Percentiles rank a stretch among this genome's conserved stretches.
These are phyloP conservation scores for Gastrophryne carolinensis DNA, from an alignment of 2,797 vertebrate species.

Conservation along the genomic window DNA sequence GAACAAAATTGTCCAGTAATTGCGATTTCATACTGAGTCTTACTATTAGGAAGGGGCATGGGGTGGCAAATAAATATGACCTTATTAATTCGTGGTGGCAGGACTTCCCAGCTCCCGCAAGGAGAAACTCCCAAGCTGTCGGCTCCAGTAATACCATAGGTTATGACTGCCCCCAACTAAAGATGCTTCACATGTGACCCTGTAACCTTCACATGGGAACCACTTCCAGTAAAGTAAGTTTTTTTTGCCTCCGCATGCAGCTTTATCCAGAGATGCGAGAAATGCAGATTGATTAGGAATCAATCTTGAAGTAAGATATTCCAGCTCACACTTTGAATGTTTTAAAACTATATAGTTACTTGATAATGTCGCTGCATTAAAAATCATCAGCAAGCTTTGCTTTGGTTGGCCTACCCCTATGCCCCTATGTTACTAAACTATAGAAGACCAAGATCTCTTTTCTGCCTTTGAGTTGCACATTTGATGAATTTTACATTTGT, in stretches of 20 bases:
- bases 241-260: conserved; percentile 1
- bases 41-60: conserved; percentile 16
- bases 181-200: not conserved
- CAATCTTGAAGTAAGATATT: too few species aligned
- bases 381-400: too few species aligned
- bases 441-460: too few species aligned
- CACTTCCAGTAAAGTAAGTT: conserved; percentile 9
- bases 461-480: too few species aligned
- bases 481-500: too few species aligned
- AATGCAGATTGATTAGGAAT: conserved; percentile 19
- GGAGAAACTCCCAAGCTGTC: conserved; percentile 22
- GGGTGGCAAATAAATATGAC: not conserved
- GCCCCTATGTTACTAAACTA: too few species aligned
- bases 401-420: too few species aligned
- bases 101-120: conserved; percentile 10
- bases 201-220: not conserved
- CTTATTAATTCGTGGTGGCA: conserved; percentile 21
- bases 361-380: too few species aligned
- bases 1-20: conserved; percentile 6
- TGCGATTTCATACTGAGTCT: conserved; percentile 14
- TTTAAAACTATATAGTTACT: too few species aligned
- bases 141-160: conserved; percentile 11
- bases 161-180: conserved; percentile 6
- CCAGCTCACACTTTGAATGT: too few species aligned
- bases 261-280: not conserved